Base-by-base conservation (phyloP, 2,888 invertebrate species). In the Podabrus alpinus region DNA sequence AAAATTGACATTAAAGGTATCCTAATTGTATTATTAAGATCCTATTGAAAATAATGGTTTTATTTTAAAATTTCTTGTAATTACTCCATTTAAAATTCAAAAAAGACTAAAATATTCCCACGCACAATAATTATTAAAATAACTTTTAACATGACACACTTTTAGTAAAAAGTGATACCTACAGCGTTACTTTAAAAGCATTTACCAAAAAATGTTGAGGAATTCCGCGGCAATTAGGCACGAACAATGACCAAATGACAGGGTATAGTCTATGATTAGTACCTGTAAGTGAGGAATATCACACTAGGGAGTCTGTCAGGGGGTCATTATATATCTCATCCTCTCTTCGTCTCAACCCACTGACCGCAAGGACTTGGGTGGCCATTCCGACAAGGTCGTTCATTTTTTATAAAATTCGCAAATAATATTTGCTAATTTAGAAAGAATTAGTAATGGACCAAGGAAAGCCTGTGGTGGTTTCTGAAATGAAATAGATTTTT, bases 261-360 rank as follows among this genome's bases (percentile, higher is more conserved):
- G 80, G 81, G 82, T 79, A 79, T 75, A 79, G 76, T 76, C 80
- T 79, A 78, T 81, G 79, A 81, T 81, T 81, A 78, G 77, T 80
- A 77, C 74, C 79, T 81, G 77, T 74, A 80, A 80, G 82, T 81
- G 82, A 80, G 80, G 81, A 82, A 82, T 81, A 82, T 82, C 81
- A 82, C 82, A 82, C 82, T 81, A 77, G 79, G 78, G 75, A 78
- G 79, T 77, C 80, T 78, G 79, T 80, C 78, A 79, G 78, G 80
- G 78, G 74, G 77, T 77, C 74, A 77, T 77, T 77, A 77, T 70
- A 67, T 67, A 29, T 69, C 45, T 69, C 72, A 72, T 70, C 68
- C 72, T 72, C 59, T 45, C 62, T 70, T 45, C 74, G 67, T 64
- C 24, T 29, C 73, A 75, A 68, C 73, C 74, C 73, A 75, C 73